A percentile compares a stretch with the other conserved stretches of the same genome.
These are phyloP conservation scores for Selene dorsalis DNA, from an alignment of 2,797 vertebrate species.

Conservation along the genomic window DNA sequence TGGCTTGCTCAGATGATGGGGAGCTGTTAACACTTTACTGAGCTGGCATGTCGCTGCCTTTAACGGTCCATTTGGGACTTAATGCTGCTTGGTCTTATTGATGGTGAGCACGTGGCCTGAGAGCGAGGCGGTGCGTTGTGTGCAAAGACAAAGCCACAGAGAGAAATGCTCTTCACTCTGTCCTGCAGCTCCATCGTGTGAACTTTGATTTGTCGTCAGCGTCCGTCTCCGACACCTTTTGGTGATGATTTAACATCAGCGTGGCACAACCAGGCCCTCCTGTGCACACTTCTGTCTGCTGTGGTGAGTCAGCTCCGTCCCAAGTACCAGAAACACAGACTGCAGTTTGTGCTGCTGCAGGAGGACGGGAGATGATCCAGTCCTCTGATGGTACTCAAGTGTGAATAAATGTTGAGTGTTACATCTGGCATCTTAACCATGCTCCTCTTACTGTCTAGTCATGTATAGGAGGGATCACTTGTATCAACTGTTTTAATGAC, in stretches of 20 bases:
- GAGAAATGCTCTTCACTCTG: background rate
- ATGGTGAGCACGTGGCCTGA: conserved; percentile 27
- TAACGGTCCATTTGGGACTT: conserved; percentile 23
- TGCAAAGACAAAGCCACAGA: background rate
- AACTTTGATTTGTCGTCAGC: conserved; percentile 31
- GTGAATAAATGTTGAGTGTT: conserved; percentile 20
- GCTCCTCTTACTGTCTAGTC: background rate
- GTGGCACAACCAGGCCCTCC: conserved; percentile 51
- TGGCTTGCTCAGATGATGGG: conserved; percentile 7
- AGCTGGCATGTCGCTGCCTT: conserved; percentile 34
- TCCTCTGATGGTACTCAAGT: conserved; percentile 22
- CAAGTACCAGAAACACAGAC: conserved; percentile 41
- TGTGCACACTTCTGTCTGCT: conserved; percentile 64
- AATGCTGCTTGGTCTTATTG: conserved; percentile 46
- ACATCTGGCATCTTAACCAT: conserved; percentile 10
- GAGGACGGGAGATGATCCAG: conserved; percentile 29
- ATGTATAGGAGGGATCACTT: background rate
- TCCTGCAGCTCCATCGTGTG: background rate
- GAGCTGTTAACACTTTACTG: conserved; percentile 41
- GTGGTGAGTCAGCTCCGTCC: conserved; percentile 76
- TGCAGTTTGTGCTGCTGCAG: conserved; percentile 57
- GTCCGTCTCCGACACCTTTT: conserved; percentile 22
- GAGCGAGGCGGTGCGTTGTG: background rate
- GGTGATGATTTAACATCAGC: conserved; percentile 52
- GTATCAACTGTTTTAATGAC: background rate